Conservation (phyloP, 1,140 invertebrate species). For the Polyergus mexicanus region DNA sequence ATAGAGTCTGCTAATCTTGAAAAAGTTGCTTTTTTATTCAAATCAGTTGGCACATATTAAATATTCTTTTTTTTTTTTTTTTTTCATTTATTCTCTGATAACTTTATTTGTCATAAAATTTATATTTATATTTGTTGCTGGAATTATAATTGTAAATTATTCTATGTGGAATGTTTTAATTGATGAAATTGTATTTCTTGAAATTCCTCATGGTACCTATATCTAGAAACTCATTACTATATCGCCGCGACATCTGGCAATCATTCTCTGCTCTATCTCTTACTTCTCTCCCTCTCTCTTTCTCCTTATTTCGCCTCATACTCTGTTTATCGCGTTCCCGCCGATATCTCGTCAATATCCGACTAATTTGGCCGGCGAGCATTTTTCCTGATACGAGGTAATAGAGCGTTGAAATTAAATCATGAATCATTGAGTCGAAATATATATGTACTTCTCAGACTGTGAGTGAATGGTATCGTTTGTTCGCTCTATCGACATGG, state of each 20-base stretch:
- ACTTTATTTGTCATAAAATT: constrained; percentile 5
- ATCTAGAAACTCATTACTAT: constrained; percentile 50
- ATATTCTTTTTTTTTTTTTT: neutral
- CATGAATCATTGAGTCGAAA: constrained; percentile 32
- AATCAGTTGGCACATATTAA: neutral
- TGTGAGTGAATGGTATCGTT: neutral
- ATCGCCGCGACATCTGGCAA: constrained; percentile 52
- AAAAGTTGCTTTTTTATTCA: neutral
- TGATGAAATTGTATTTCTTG: neutral
- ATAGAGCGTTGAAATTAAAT: constrained; percentile 50
- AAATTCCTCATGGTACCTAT: neutral
- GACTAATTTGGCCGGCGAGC: constrained; percentile 29
- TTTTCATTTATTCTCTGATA: neutral
- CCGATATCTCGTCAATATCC: constrained; percentile 32
- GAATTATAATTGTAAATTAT: neutral
- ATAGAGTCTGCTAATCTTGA: neutral
- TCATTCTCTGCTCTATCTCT: constrained; percentile 34
- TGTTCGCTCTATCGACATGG: neutral
- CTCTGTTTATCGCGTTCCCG: constrained; percentile 29
- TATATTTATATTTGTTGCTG: neutral
- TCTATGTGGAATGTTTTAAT: neutral
- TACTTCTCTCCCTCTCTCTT: neutral
- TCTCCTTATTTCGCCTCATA: constrained; percentile 1
- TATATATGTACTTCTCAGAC: neutral
- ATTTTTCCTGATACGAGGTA: constrained; percentile 20